These are phyloP conservation scores for Coelinius sp. DNA, from an alignment of 2,888 invertebrate genomes.

Conservation along the genomic window DNA sequence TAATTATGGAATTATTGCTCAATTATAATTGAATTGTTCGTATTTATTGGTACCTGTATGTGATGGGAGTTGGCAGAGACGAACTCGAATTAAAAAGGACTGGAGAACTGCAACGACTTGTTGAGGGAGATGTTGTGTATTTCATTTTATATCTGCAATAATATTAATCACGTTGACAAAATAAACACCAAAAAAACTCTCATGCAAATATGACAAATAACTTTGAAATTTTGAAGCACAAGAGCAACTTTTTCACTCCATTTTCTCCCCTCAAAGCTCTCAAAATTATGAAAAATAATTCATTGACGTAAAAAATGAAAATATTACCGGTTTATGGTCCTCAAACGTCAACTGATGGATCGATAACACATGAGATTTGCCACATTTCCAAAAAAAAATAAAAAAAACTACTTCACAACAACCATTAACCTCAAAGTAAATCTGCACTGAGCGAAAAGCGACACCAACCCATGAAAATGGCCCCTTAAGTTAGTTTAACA, in stretches of 20 bases:
- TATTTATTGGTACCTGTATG: conserved; percentile 56
- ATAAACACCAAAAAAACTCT: background rate
- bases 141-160: conserved; percentile 70
- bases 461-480: background rate
- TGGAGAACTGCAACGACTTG: conserved; percentile 70
- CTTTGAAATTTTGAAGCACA: background rate
- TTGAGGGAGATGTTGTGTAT: conserved; percentile 76
- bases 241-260: background rate
- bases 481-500: too few species aligned
- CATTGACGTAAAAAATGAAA: background rate
- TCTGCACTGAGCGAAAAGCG: background rate
- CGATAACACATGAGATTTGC: conserved; percentile 19
- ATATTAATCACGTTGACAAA: background rate
- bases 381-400: background rate
- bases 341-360: conserved; percentile 15
- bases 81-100: conserved; percentile 71
- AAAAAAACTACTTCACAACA: too few species aligned
- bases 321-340: conserved; percentile 11
- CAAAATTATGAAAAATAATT: background rate
- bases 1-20: background rate
- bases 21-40: background rate
- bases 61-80: conserved; percentile 78
- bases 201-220: background rate
- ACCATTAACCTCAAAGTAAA: background rate
- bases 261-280: background rate